Evolutionary conservation across 1,140 invertebrate species (phyloP).

Genomic region (Dreissena polymorpha): DNA sequence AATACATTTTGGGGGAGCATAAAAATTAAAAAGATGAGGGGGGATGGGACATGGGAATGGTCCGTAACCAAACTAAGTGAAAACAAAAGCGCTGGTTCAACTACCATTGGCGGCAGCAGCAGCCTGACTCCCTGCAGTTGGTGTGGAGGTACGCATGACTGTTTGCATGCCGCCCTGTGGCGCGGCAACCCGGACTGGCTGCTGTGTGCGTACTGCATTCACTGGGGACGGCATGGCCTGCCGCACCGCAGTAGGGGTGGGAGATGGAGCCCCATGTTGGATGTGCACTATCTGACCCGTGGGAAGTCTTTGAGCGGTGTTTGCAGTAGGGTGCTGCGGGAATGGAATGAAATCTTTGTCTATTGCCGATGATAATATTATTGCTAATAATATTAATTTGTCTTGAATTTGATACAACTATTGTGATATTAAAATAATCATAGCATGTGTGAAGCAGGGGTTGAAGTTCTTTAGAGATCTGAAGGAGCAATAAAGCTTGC

Average conservation of each 20-base stretch:
- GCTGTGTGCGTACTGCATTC: slow-evolving; percentile 37
- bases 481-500: no score
- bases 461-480: no score
- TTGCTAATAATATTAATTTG: no score
- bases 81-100: no score
- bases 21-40: background rate
- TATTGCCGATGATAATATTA: no score
- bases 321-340: slow-evolving; percentile 41
- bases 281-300: slow-evolving; percentile 60
- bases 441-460: no score
- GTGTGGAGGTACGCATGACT: slow-evolving; percentile 44
- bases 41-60: background rate
- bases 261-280: slow-evolving; percentile 51
- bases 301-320: slow-evolving; percentile 43
- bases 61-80: slow-evolving; percentile 12
- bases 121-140: slow-evolving; percentile 20
- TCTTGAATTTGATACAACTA: no score
- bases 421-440: no score
- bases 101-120: background rate
- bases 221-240: slow-evolving; percentile 53
- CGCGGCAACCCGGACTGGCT: slow-evolving; percentile 33
- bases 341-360: no score
- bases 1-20: no score
- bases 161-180: slow-evolving; percentile 29
- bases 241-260: slow-evolving; percentile 44